Percentiles rank a stretch among this genome's conserved stretches.
phyloP scores from a whole-genome alignment of 1,140 invertebrate species.

The Oreohelix idahoensis region DNA sequence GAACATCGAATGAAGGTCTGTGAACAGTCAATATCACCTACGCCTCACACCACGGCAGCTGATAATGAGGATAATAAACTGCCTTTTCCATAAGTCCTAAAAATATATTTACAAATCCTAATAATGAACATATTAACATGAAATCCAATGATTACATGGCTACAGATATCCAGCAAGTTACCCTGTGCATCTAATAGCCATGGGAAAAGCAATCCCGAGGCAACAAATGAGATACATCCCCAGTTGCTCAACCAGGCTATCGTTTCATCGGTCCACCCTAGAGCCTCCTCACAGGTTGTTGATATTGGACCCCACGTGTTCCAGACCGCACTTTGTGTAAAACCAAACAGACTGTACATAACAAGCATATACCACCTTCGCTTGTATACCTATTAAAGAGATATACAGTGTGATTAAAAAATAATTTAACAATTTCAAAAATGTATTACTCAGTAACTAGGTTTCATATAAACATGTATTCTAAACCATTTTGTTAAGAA shows the following conservation, averaged over 20 bases:
- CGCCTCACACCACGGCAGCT: too few relatives aligned
- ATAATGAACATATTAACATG: too few relatives aligned
- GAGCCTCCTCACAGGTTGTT: conserved; percentile 71
- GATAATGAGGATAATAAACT: too few relatives aligned
- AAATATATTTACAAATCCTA: too few relatives aligned
- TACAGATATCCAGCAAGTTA: conserved; percentile 1
- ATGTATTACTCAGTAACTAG: too few relatives aligned
- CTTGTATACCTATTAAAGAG: conserved; percentile 44
- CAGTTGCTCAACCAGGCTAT: conserved; percentile 75
- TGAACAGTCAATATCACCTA: neutral
- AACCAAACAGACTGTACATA: conserved; percentile 39
- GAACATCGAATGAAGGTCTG: neutral
- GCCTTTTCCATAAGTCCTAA: too few relatives aligned
- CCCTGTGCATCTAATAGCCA: conserved; percentile 70
- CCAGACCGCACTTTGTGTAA: conserved; percentile 69
- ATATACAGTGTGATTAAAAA: too few relatives aligned
- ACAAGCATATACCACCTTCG: conserved; percentile 51
- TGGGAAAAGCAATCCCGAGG: conserved; percentile 72
- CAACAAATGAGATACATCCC: conserved; percentile 74
- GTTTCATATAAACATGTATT: too few relatives aligned
- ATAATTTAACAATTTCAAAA: too few relatives aligned
- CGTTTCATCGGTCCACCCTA: conserved; percentile 73
- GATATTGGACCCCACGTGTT: conserved; percentile 77
- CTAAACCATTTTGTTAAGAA: too few relatives aligned
- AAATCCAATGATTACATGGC: too few relatives aligned